Evolutionary conservation across 1,140 invertebrate genomes (phyloP).

Genomic region (Acromyrmex heyeri): DNA sequence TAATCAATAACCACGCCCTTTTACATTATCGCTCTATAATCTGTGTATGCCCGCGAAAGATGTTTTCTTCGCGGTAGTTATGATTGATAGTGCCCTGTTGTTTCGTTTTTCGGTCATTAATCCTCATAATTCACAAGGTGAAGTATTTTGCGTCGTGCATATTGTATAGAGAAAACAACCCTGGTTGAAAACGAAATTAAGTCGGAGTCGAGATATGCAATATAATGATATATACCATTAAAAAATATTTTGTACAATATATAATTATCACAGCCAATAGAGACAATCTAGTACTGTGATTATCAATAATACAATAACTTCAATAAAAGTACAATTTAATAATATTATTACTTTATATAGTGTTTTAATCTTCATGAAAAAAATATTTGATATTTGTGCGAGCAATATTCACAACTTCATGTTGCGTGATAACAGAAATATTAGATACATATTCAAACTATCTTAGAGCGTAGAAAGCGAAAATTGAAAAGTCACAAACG

Average conservation of each 20-base stretch:
- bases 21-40: conserved; percentile 66
- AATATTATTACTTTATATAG: no score
- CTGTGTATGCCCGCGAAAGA: conserved; percentile 65
- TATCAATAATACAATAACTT: neutral
- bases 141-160: conserved; percentile 62
- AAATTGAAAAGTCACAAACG: conserved; percentile 59
- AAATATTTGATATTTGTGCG: neutral
- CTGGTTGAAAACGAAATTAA: conserved; percentile 49
- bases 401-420: neutral
- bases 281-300: neutral
- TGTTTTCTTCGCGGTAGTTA: conserved; percentile 68
- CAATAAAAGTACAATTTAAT: no score
- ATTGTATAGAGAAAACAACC: conserved; percentile 56
- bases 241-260: conserved; percentile 25
- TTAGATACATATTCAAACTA: neutral
- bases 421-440: neutral
- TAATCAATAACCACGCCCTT: conserved; percentile 69
- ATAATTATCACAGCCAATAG: neutral
- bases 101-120: conserved; percentile 74
- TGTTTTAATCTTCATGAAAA: neutral
- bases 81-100: conserved; percentile 68
- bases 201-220: neutral
- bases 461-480: conserved; percentile 39
- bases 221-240: neutral
- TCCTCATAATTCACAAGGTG: conserved; percentile 70